Percentiles rank a stretch among this genome's conserved stretches.
These are phyloP conservation scores for Neotoma lepida DNA, from an alignment of 2,113 vertebrate species.

Conservation along the genomic window DNA sequence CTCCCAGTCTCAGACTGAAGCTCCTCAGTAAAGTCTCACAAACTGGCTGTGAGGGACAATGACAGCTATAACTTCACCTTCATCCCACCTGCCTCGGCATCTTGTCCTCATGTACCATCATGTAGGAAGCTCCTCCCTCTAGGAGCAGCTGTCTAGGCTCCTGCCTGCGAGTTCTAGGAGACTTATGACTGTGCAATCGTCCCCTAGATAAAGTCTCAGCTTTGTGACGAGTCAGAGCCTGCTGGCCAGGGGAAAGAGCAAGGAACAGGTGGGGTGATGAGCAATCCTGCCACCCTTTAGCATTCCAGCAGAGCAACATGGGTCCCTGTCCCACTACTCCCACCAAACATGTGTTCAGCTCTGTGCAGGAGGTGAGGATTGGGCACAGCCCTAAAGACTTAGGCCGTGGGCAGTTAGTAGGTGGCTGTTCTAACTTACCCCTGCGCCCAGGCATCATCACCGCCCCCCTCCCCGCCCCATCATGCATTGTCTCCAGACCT, in stretches of 20 bases:
- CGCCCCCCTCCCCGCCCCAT: rapidly evolving
- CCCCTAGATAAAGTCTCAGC: slow-evolving; percentile 36
- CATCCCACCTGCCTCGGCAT: background rate
- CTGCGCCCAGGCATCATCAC: background rate
- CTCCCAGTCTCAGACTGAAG: background rate
- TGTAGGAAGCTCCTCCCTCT: background rate
- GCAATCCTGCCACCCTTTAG: background rate
- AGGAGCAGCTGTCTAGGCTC: background rate
- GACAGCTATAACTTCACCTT: background rate
- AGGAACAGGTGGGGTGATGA: background rate
- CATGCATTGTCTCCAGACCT: background rate
- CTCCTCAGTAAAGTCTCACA: background rate
- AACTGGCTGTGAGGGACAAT: background rate
- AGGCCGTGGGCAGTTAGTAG: background rate
- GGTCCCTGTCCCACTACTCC: background rate
- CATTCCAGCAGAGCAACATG: background rate
- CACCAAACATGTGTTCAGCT: background rate
- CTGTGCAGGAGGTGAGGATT: background rate
- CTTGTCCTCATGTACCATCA: background rate
- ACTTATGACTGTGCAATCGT: background rate
- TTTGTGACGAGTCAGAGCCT: slow-evolving; percentile 19
- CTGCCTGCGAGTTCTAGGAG: background rate
- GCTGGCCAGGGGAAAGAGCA: background rate
- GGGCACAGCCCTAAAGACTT: background rate
- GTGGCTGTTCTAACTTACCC: background rate